phyloP scores from a whole-genome alignment of 2,888 invertebrate species.

The Apodemia duryi region DNA sequence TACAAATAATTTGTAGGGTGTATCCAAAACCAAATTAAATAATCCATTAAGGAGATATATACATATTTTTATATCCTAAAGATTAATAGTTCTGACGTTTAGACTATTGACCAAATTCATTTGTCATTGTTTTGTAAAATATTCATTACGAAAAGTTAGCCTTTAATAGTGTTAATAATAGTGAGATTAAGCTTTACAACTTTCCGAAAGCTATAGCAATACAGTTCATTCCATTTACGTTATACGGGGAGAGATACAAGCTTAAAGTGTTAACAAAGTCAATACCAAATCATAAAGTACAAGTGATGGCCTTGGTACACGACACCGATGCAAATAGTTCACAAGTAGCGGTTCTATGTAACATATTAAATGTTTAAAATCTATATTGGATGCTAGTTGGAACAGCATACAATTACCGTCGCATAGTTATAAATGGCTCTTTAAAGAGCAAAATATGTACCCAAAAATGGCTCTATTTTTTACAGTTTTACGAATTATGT shows the following conservation, averaged over 20 bases:
- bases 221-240: constrained; percentile 60
- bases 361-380: constrained; percentile 44
- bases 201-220: constrained; percentile 50
- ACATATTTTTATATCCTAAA: constrained; percentile 72
- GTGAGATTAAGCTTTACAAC: constrained; percentile 58
- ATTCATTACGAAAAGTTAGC: constrained; percentile 35
- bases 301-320: constrained; percentile 68
- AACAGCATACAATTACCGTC: constrained; percentile 62
- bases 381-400: constrained; percentile 55
- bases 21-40: constrained; percentile 57
- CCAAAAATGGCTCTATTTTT: constrained; percentile 70
- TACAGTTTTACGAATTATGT: constrained; percentile 67
- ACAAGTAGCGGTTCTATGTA: constrained; percentile 45
- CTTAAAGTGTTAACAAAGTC: constrained; percentile 38
- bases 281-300: constrained; percentile 58
- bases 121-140: constrained; percentile 35
- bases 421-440: constrained; percentile 52
- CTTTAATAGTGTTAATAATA: constrained; percentile 45
- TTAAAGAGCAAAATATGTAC: constrained; percentile 51
- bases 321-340: constrained; percentile 52
- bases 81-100: constrained; percentile 55
- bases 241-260: constrained; percentile 38
- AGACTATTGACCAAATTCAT: constrained; percentile 60
- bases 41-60: constrained; percentile 49
- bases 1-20: constrained; percentile 69